These are phyloP conservation scores for Molorchus minor DNA, from an alignment of 2,888 invertebrate genomes.

Conservation along the genomic window DNA sequence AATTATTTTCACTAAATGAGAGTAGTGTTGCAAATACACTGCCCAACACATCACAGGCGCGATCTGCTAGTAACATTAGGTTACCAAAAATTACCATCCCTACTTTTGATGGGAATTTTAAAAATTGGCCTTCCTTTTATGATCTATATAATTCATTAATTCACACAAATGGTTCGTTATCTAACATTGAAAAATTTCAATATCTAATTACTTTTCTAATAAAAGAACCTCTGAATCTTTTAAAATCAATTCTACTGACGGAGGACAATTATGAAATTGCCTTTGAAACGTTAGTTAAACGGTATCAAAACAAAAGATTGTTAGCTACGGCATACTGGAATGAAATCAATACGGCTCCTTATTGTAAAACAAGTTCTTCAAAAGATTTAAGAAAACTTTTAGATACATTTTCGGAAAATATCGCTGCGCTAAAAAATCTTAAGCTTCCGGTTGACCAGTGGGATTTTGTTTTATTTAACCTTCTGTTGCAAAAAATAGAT, in stretches of 20 bases:
- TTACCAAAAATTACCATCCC: slow-evolving; percentile 8
- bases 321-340: slow-evolving; percentile 2
- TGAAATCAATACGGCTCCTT: not conserved
- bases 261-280: not conserved
- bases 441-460: too few relatives aligned
- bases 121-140: slow-evolving; percentile 8
- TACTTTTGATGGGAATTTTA: slow-evolving; percentile 7
- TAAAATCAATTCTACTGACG: not conserved
- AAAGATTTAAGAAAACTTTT: not conserved
- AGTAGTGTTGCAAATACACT: too few relatives aligned
- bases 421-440: too few relatives aligned
- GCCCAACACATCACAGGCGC: too few relatives aligned
- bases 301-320: slow-evolving; percentile 3
- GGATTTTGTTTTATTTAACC: too few relatives aligned
- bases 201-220: not conserved
- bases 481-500: not conserved
- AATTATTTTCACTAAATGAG: too few relatives aligned
- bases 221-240: not conserved
- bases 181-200: too few relatives aligned
- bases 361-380: not conserved
- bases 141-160: slow-evolving; percentile 5
- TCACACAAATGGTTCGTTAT: not conserved
- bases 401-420: slow-evolving; percentile 4
- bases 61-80: too few relatives aligned
- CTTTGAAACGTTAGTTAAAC: not conserved